These are phyloP conservation scores for Gallinago paraguaiae DNA, from an alignment of 2,113 vertebrate genomes.

Conservation along the genomic window DNA sequence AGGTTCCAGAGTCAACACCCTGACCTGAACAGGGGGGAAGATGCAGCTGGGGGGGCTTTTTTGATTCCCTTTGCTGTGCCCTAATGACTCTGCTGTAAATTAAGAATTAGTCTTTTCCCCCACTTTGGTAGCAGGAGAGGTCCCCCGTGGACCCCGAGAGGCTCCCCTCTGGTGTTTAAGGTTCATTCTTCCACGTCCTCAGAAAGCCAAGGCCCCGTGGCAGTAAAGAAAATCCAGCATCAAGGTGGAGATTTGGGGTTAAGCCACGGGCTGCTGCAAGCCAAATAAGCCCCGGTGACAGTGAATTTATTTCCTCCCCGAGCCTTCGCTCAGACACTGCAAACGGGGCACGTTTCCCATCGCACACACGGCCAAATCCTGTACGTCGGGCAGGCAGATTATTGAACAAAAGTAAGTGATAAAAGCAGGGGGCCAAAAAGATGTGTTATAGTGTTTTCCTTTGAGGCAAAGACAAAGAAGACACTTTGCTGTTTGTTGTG, in stretches of 20 bases:
- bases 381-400: slow-evolving; percentile 51
- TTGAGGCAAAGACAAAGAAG: slow-evolving; percentile 74
- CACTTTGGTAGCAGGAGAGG: fast-evolving
- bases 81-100: fast-evolving
- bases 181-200: not conserved
- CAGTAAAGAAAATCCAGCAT: slow-evolving; percentile 21
- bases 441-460: slow-evolving; percentile 71
- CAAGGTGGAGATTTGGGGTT: not conserved
- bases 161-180: not conserved
- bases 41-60: not conserved
- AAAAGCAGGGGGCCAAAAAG: slow-evolving; percentile 56
- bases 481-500: slow-evolving; percentile 72
- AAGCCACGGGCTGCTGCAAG: not conserved
- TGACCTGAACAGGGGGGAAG: fast-evolving
- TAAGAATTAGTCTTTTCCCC: fast-evolving
- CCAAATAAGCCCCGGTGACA: slow-evolving; percentile 16
- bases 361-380: slow-evolving; percentile 18
- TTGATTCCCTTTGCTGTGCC: not conserved
- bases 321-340: not conserved
- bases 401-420: slow-evolving; percentile 72
- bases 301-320: slow-evolving; percentile 37
- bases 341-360: slow-evolving; percentile 52
- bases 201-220: not conserved
- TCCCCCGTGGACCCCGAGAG: not conserved
- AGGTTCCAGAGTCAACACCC: not conserved